These are phyloP conservation scores for Zelostemma sp. DNA, from an alignment of 1,140 invertebrate genomes.

Conservation along the genomic window DNA sequence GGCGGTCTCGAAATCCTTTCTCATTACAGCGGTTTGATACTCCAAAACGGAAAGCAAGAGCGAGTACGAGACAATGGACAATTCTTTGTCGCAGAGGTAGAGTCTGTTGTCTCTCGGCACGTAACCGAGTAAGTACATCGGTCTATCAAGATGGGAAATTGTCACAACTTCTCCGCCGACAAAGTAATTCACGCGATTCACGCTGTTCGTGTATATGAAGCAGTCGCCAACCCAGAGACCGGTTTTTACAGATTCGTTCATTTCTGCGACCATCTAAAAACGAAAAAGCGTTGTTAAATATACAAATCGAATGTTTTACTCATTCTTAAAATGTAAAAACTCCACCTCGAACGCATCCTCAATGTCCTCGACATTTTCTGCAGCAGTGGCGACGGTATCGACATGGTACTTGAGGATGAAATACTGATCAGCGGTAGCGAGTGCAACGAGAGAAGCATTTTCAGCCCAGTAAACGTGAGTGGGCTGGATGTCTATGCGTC, in stretches of 20 bases:
- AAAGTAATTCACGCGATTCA: slow-evolving; percentile 98
- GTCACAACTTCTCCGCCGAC: slow-evolving; percentile 99
- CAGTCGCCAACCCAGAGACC: slow-evolving; percentile 99
- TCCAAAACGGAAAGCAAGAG: slow-evolving; percentile 94
- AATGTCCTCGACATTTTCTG: slow-evolving; percentile 91
- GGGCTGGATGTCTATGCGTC: slow-evolving; percentile 96
- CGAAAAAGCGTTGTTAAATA: background rate
- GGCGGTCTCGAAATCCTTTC: slow-evolving; percentile 96
- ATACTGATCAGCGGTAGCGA: slow-evolving; percentile 96
- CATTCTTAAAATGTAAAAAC: too few relatives aligned
- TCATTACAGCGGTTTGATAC: slow-evolving; percentile 99
- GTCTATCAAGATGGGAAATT: slow-evolving; percentile 95
- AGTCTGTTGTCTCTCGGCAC: slow-evolving; percentile 96
- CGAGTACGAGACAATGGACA: slow-evolving; percentile 93
- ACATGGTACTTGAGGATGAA: slow-evolving; percentile 94
- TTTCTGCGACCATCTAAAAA: slow-evolving; percentile 83
- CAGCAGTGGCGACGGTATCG: slow-evolving; percentile 80
- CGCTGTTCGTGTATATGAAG: slow-evolving; percentile 99
- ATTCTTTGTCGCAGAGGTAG: slow-evolving; percentile 97
- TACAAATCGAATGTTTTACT: background rate
- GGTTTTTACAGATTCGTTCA: slow-evolving; percentile 94
- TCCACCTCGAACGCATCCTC: slow-evolving; percentile 97
- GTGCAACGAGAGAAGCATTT: slow-evolving; percentile 92
- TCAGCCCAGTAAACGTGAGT: slow-evolving; percentile 98
- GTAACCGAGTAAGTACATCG: slow-evolving; percentile 95